Evolutionary conservation across 2,113 vertebrate genomes (phyloP).

Genomic region (Lathamus discolor): DNA sequence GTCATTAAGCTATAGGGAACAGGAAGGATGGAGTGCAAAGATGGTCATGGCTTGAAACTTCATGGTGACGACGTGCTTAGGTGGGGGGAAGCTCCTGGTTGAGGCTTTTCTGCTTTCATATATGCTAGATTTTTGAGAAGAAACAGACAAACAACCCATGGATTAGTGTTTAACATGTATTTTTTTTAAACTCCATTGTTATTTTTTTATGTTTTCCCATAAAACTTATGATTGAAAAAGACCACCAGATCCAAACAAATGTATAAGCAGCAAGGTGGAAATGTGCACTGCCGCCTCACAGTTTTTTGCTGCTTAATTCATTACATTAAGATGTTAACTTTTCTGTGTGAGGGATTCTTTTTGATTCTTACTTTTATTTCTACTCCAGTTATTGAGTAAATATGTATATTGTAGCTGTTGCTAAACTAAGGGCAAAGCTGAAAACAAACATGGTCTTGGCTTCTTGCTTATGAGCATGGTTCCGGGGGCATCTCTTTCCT

Average conservation of each 20-base stretch:
- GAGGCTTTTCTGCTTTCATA: neutral
- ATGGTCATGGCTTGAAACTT: neutral
- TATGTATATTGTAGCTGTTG: neutral
- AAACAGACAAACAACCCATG: accelerated
- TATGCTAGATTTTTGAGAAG: neutral
- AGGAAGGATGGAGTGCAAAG: neutral
- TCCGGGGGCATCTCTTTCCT: accelerated
- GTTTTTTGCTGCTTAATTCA: neutral
- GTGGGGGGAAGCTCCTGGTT: neutral
- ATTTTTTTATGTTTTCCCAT: neutral
- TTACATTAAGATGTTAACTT: neutral
- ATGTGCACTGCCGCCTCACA: neutral
- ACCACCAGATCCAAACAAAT: neutral
- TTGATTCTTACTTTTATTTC: neutral
- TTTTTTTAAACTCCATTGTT: neutral
- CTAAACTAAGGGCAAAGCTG: neutral
- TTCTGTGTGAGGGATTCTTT: neutral
- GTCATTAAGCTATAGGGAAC: neutral
- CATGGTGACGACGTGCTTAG: neutral
- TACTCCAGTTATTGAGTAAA: neutral
- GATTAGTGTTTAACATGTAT: neutral
- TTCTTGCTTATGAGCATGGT: neutral
- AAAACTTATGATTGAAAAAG: neutral
- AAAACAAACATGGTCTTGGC: neutral
- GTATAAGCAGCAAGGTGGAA: neutral